Evolutionary conservation across 1,140 invertebrate genomes (phyloP), one percentile per base, ranked within the genome.

Genomic region (Potamilus streckersoni): DNA sequence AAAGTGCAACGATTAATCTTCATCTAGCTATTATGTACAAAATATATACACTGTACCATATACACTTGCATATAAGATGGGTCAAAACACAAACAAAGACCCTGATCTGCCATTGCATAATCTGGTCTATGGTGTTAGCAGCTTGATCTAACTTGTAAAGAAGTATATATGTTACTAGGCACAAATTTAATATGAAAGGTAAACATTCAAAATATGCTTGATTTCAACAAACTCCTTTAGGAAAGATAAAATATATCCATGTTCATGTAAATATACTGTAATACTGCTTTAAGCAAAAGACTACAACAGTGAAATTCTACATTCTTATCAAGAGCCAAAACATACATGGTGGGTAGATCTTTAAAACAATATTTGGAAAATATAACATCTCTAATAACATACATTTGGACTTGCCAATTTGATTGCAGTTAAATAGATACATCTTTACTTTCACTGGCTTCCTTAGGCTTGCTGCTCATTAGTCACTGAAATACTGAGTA

Each of bases 381-480:
- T 31, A 63, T 23, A 63, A 23, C 62, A 63, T 20, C 62, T 19
- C 12, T 20, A 63, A 20, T 23, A 3, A 31, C 62, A 23, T 20
- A 63, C 19, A 38, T n/a, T 67, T 38, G 38, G n/a, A 67, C 65
- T 14, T 38, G 15, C 15, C 31, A 38, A 49, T 49, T 38, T 49
- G 12, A 49, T 67, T 62, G 55, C 15, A 12, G 31, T 11, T 67
- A 67, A 38, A 67, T 38, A 67, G 65, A 27, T 38, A 67, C 65
- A 67, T 23, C 19, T 67, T 27, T 38, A 38, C 38, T 38, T 38
- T 80, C 81, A 79, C 77, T 80, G 79, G 81, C 74, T 82, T 72
- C 81, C 79, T 80, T 69, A 75, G 72, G 74, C 77, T 75, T 74
- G 59, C 73, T 79, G 78, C 74, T 69, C 69, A 82, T 61, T 77